These are phyloP conservation scores for Saccopteryx leptura DNA, from an alignment of 2,113 vertebrate genomes.

Conservation along the genomic window DNA sequence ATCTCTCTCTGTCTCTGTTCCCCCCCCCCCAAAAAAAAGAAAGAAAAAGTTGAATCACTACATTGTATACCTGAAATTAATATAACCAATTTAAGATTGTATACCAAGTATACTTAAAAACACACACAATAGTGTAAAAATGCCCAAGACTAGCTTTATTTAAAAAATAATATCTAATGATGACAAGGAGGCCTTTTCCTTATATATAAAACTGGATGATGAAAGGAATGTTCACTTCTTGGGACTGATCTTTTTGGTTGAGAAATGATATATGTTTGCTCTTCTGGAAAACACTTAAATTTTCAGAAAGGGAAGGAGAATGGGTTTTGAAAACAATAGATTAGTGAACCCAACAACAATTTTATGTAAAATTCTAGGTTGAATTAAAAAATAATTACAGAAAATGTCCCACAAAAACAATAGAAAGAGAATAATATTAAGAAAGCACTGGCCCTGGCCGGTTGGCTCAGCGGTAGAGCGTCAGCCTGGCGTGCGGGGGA, in stretches of 20 bases:
- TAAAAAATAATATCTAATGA: slow-evolving; percentile 25
- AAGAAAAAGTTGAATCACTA: not conserved
- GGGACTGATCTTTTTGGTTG: slow-evolving; percentile 31
- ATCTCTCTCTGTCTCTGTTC: too few relatives aligned
- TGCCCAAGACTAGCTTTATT: not conserved
- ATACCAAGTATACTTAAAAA: not conserved
- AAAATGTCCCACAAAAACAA: not conserved
- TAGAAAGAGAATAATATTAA: not conserved
- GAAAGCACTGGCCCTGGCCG: too few relatives aligned
- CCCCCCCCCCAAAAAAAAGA: too few relatives aligned
- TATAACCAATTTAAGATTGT: not conserved
- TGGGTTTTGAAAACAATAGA: not conserved
- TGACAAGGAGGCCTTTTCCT: not conserved
- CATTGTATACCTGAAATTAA: not conserved
- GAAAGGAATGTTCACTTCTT: not conserved
- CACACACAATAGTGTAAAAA: not conserved
- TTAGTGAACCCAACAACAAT: not conserved
- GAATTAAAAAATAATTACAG: not conserved
- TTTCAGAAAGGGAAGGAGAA: slow-evolving; percentile 45
- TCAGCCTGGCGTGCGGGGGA: too few relatives aligned
- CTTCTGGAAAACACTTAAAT: not conserved
- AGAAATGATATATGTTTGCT: slow-evolving; percentile 34
- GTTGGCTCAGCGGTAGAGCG: too few relatives aligned
- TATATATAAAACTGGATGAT: not conserved
- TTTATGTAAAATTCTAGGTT: not conserved